Base-by-base conservation (phyloP, 2,888 invertebrate genomes). In the Drosophila fungiperda region DNA sequence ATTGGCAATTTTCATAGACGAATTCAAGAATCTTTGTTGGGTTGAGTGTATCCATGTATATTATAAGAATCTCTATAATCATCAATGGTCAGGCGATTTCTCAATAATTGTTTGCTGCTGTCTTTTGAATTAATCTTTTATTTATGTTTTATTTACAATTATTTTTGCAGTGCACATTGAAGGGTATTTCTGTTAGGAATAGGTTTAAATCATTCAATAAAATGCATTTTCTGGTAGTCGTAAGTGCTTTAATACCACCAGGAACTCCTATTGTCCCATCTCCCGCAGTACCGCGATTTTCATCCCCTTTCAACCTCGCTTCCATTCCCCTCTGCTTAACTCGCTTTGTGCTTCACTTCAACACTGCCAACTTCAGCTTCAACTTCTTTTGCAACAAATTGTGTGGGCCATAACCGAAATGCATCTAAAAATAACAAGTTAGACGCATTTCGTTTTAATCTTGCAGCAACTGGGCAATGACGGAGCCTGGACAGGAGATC, bases 311-410 rank as follows among this genome's bases (percentile, higher is more conserved):
- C 11, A 23, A 8, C 15, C 12, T n/a, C 11, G 15, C n/a, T 9
- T 2, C 17, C 36, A 8, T n/a, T 3, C 11, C 48, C 12, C 9
- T 7, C 33, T 36, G 26, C 0, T 32, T 40, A 23, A 9, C 2
- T 58, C 26, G 23, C 15, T 53, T 61, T 65, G 50, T 48, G 42
- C 26, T 9, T 7, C 29, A 42, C 20, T 35, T 23, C 49, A 68
- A 48, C 57, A 59, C 80, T 74, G 68, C 77, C 83, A 83, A 80
- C 72, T 82, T 68, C 50, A 81, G 85, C 68, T 29, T 82, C 60
- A 82, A 79, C 80, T 88, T 75, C 68, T 71, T 75, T 54, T 80
- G 76, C 87, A 88, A 82, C 87, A 82, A 82, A 88, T 82, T 82
- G 83, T 75, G 76, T 71, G 80, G 76, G 80, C 80, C 45, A 8